Evolutionary conservation across 2,888 invertebrate species (phyloP).

Genomic region (Anoplius nigerrimus): DNA sequence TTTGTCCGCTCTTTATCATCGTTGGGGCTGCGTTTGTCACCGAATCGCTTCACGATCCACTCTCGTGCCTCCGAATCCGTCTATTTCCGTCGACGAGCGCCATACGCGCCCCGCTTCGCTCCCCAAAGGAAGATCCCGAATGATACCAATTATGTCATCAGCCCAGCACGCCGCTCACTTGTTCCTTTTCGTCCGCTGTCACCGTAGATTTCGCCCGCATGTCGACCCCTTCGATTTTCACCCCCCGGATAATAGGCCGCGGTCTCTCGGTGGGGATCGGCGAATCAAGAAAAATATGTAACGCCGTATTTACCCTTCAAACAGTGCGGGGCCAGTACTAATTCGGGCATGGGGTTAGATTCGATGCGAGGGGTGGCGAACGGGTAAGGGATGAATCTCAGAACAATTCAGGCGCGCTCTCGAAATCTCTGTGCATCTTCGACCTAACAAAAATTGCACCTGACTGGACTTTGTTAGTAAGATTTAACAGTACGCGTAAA

Average conservation of each 20-base stretch:
- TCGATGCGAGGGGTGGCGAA: too few relatives aligned
- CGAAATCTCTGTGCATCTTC: neutral
- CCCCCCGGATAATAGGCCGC: slow-evolving; percentile 41
- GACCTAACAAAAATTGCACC: too few relatives aligned
- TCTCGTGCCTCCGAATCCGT: too few relatives aligned
- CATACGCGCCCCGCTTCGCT: slow-evolving; percentile 29
- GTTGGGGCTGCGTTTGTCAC: too few relatives aligned
- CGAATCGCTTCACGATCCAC: too few relatives aligned
- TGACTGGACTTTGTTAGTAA: too few relatives aligned
- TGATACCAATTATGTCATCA: slow-evolving; percentile 73
- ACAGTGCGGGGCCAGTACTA: too few relatives aligned
- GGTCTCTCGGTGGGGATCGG: slow-evolving; percentile 31
- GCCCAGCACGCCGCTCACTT: slow-evolving; percentile 45
- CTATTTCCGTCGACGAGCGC: too few relatives aligned
- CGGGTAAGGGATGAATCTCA: too few relatives aligned
- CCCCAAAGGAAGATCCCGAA: slow-evolving; percentile 68
- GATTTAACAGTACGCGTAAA: too few relatives aligned
- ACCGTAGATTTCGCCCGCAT: slow-evolving; percentile 63
- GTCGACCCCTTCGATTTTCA: slow-evolving; percentile 53
- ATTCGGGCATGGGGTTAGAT: too few relatives aligned
- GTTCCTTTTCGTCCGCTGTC: slow-evolving; percentile 47
- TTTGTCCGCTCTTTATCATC: too few relatives aligned
- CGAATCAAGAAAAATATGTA: slow-evolving; percentile 50
- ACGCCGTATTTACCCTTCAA: slow-evolving; percentile 39
- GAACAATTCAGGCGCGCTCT: neutral